Conservation (phyloP, 2,113 vertebrate genomes). For the Verasper variegatus region DNA sequence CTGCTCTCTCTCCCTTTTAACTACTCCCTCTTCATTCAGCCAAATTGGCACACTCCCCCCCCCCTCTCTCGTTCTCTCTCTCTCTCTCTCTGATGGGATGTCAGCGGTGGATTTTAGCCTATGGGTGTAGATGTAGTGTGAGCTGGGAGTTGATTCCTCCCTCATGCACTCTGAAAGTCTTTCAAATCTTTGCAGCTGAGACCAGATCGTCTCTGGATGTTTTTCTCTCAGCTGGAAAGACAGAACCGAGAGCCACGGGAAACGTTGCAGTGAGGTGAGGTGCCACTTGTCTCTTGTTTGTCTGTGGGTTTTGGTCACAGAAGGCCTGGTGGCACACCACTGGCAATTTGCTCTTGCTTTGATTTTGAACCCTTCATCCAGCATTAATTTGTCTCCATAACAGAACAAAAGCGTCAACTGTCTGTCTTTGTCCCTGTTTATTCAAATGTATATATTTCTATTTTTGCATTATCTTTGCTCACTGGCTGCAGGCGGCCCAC, state of each 20-base stretch:
- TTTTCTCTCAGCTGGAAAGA: conserved; percentile 38
- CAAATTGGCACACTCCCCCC: conserved; percentile 54
- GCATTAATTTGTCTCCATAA: conserved; percentile 4
- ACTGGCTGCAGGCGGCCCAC: conserved; percentile 4
- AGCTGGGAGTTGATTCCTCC: conserved; percentile 50
- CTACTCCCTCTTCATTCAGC: conserved; percentile 51
- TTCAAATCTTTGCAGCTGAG: conserved; percentile 56
- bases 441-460: background rate
- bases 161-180: conserved; percentile 31
- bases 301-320: conserved; percentile 3
- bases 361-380: background rate
- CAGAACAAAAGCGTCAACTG: background rate
- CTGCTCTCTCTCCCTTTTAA: conserved; percentile 46
- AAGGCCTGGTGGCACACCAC: background rate
- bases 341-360: background rate
- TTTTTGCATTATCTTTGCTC: conserved; percentile 23
- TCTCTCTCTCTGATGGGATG: conserved; percentile 65
- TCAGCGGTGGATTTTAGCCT: conserved; percentile 74
- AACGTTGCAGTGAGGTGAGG: conserved; percentile 69
- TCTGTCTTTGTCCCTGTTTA: background rate
- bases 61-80: conserved; percentile 8
- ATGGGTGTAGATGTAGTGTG: conserved; percentile 58
- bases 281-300: conserved; percentile 13
- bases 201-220: conserved; percentile 51
- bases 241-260: conserved; percentile 25